Conservation (phyloP, 2,113 vertebrate species). For the Vidua macroura region DNA sequence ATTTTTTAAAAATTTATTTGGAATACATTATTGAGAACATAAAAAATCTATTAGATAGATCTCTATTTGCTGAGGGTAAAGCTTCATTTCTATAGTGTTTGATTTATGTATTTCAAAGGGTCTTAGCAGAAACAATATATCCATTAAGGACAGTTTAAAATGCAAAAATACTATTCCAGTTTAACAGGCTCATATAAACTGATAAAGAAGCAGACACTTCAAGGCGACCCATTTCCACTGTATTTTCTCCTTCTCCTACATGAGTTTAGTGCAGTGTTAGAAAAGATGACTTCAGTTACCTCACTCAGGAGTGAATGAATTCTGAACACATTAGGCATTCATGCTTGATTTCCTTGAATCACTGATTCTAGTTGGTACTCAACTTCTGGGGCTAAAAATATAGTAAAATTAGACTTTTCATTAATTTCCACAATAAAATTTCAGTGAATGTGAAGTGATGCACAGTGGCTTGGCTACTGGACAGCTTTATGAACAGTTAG, state of each 20-base stretch:
- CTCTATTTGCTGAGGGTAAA: neutral
- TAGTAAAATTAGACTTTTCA: neutral
- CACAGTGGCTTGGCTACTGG: neutral
- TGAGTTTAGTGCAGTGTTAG: neutral
- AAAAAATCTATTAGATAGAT: neutral
- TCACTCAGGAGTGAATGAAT: neutral
- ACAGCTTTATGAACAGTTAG: neutral
- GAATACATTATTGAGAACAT: neutral
- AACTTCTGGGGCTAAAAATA: slow-evolving; percentile 36
- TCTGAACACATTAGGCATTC: neutral
- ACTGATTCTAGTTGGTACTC: neutral
- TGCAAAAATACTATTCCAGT: neutral
- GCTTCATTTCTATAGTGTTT: neutral
- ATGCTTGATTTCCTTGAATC: neutral
- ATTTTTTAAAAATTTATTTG: accelerated
- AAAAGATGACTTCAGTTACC: neutral
- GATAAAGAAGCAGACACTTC: neutral
- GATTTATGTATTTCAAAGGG: neutral
- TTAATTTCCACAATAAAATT: neutral
- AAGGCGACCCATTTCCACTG: neutral
- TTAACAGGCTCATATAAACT: neutral
- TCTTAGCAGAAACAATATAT: neutral
- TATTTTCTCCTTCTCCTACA: neutral
- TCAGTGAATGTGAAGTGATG: neutral
- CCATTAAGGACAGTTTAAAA: neutral